Evolutionary conservation across 1,140 invertebrate genomes (phyloP), one percentile per base, ranked within the genome.

Genomic region (Cylas formicarius): DNA sequence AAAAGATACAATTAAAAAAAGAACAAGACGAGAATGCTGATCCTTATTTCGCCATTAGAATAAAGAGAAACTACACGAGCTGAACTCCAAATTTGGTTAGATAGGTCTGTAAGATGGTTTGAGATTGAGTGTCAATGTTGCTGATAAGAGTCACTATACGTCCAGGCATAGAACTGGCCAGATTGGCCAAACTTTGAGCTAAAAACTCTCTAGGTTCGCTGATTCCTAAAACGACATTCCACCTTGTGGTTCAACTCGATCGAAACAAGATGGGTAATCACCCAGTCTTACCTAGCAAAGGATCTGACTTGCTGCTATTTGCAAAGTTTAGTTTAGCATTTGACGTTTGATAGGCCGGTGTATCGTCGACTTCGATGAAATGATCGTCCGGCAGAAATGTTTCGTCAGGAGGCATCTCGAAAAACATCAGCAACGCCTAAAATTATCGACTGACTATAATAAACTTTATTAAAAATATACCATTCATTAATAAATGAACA

Each of bases 311-410:
- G 19, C 72, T 69, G 63, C 80, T 82, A 32, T 78, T 81, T 0
- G 90, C 91, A 73, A 86, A 94, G 9, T 82, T 73, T 1, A 97
- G 72, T 63, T 93, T 86, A 9, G 86, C 84, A 64, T 90, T 97
- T 28, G 85, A 80, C 13, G 86, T 84, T 69, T 95, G 90, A 67
- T 92, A 96, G 14, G 87, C 85, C 41, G 81, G 73, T 35, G 78
- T 73, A 62, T 94, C 89, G 31, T 92, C 89, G 22, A 88, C 76
- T 58, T 93, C 90, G 24, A 86, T 75, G 60, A 89, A 85, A 63
- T 90, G 81, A 67, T 95, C 90, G 58, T 90, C 88, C 2, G 84
- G 81, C 17, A 86, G 70, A 0, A 76, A 69, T 7, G 75, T 75
- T 41, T 86, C 80, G 70, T 94, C 90, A 28, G 80, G 76, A 0